A percentile compares a stretch with the other conserved stretches of the same genome.
These are phyloP conservation scores for Drosophila suboccidentalis DNA, from an alignment of 2,888 invertebrate genomes.

Conservation along the genomic window DNA sequence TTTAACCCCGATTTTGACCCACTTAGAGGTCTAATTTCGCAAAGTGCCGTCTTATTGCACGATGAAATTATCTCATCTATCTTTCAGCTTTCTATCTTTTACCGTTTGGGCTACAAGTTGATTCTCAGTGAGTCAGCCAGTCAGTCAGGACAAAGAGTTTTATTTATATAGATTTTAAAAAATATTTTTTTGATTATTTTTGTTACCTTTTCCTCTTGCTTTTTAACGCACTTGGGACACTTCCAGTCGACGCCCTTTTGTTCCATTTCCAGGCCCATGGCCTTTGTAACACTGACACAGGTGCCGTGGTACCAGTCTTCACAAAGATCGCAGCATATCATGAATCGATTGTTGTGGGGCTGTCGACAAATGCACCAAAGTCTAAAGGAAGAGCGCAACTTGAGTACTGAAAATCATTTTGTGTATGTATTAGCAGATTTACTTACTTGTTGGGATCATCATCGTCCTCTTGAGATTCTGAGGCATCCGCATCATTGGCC, in stretches of 20 bases:
- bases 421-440: not conserved
- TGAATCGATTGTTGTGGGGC: constrained; percentile 97
- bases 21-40: too few species aligned
- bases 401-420: constrained; percentile 1
- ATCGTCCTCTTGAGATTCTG: constrained; percentile 90
- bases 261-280: constrained; percentile 97
- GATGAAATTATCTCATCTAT: too few species aligned
- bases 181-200: not conserved
- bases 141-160: too few species aligned
- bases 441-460: constrained; percentile 94
- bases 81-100: too few species aligned
- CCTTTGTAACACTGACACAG: constrained; percentile 96
- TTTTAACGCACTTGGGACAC: constrained; percentile 91
- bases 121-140: too few species aligned
- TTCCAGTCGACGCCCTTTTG: constrained; percentile 94
- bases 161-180: too few species aligned
- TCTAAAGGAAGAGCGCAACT: constrained; percentile 84
- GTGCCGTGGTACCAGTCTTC: constrained; percentile 99
- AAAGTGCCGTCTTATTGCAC: too few species aligned
- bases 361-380: constrained; percentile 98
- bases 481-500: constrained; percentile 68
- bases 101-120: too few species aligned
- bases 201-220: constrained; percentile 80
- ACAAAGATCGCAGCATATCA: constrained; percentile 98
- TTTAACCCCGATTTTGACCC: too few species aligned